Evolutionary conservation across 2,888 invertebrate species (phyloP).

Genomic region (Cosmopolites sordidus): DNA sequence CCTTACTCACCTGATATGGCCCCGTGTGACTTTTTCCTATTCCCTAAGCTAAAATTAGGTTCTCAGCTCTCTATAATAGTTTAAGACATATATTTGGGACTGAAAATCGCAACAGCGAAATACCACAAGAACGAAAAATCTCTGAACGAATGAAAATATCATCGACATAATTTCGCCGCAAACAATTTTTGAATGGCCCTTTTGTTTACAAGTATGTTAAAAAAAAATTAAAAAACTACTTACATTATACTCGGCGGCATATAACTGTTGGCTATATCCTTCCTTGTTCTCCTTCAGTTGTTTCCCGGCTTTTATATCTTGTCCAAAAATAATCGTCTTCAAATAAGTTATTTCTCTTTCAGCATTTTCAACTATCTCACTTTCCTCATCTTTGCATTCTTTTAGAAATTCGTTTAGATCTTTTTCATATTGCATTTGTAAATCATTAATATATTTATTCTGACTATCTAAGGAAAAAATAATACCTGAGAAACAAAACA

Average conservation of each 20-base stretch:
- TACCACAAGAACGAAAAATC: too few species aligned
- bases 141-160: too few species aligned
- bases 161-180: too few species aligned
- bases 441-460: constrained; percentile 50
- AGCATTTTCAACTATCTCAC: constrained; percentile 46
- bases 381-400: constrained; percentile 55
- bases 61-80: too few species aligned
- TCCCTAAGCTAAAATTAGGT: too few species aligned
- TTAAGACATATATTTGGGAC: too few species aligned
- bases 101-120: too few species aligned
- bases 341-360: constrained; percentile 47
- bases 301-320: constrained; percentile 28
- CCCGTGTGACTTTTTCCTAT: too few species aligned
- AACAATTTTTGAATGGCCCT: too few species aligned
- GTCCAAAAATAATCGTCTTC: constrained; percentile 47
- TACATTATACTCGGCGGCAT: constrained; percentile 52
- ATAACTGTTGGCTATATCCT: constrained; percentile 41
- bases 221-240: too few species aligned
- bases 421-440: constrained; percentile 51
- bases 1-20: too few species aligned
- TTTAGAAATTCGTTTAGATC: constrained; percentile 52
- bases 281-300: constrained; percentile 30
- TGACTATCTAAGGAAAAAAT: constrained; percentile 44
- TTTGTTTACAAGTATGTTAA: too few species aligned
- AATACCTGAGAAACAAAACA: not conserved